Conservation (phyloP, 2,113 vertebrate species). For the Crotalus helleri region DNA sequence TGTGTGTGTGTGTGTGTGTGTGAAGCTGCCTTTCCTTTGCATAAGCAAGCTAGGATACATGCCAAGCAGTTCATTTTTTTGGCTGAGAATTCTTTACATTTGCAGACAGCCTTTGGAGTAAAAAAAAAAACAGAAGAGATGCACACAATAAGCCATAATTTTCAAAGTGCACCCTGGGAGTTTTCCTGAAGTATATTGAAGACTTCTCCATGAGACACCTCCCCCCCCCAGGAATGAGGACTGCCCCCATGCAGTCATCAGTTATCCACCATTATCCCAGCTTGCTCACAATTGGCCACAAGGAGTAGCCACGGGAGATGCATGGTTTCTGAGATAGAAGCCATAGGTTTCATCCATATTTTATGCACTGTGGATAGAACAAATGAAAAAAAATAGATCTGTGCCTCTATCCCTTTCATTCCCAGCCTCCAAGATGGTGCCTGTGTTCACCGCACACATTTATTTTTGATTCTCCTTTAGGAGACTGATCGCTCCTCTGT, state of each 20-base stretch:
- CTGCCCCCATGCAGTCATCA: not conserved
- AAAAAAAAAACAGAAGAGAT: not conserved
- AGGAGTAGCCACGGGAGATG: not conserved
- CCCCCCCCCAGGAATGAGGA: not conserved
- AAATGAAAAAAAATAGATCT: not conserved
- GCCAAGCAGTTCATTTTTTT: constrained; percentile 5
- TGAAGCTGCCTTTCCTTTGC: constrained; percentile 31
- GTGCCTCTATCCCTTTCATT: not conserved
- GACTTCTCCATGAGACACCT: not conserved
- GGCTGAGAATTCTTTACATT: constrained; percentile 23
- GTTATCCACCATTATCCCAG: not conserved
- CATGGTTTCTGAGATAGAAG: not conserved
- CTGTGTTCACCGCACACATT: not conserved
- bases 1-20: no score
- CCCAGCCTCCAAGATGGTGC: not conserved
- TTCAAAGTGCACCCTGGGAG: not conserved
- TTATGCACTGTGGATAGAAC: not conserved
- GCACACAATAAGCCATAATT: not conserved
- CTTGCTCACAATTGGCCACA: not conserved
- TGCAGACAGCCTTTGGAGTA: fast-evolving
- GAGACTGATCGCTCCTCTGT: no score
- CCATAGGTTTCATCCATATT: not conserved
- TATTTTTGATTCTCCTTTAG: not conserved
- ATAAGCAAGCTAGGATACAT: constrained; percentile 33
- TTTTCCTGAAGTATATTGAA: not conserved